phyloP scores from a whole-genome alignment of 2,113 vertebrate genomes.

The Opisthocomus hoazin region DNA sequence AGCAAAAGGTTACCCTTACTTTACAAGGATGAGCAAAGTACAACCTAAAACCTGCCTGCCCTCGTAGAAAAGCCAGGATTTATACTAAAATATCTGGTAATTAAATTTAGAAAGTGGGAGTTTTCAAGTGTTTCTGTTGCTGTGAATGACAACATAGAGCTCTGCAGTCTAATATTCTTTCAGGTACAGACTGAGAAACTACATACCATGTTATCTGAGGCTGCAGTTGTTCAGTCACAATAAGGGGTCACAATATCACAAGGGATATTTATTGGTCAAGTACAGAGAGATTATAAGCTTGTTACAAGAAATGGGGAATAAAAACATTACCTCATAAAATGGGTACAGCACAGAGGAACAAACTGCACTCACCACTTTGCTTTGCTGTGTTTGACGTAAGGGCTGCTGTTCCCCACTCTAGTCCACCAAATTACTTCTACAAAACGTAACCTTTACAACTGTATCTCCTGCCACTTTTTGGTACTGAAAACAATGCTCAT shows the following conservation, averaged over 20 bases:
- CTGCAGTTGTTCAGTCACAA: not conserved
- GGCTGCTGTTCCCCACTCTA: not conserved
- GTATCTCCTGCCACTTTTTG: not conserved
- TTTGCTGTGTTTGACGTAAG: not conserved
- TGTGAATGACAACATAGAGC: not conserved
- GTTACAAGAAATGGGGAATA: not conserved
- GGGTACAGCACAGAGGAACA: not conserved
- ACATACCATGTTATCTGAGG: not conserved
- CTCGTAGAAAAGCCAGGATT: not conserved
- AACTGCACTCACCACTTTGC: not conserved
- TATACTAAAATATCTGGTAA: not conserved
- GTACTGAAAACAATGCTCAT: not conserved
- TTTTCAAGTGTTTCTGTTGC: not conserved
- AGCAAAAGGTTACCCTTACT: not conserved
- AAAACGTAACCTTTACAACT: not conserved
- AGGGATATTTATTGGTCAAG: not conserved
- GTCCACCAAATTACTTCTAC: not conserved
- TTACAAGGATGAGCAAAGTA: not conserved
- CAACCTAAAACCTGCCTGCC: not conserved
- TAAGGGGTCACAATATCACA: not conserved
- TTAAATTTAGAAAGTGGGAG: not conserved
- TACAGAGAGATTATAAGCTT: not conserved
- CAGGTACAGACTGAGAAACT: not conserved
- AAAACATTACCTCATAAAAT: not conserved
- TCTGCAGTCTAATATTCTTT: not conserved